These are phyloP conservation scores for Toxotes lorentzi DNA, from an alignment of 2,797 vertebrate genomes.

Conservation along the genomic window DNA sequence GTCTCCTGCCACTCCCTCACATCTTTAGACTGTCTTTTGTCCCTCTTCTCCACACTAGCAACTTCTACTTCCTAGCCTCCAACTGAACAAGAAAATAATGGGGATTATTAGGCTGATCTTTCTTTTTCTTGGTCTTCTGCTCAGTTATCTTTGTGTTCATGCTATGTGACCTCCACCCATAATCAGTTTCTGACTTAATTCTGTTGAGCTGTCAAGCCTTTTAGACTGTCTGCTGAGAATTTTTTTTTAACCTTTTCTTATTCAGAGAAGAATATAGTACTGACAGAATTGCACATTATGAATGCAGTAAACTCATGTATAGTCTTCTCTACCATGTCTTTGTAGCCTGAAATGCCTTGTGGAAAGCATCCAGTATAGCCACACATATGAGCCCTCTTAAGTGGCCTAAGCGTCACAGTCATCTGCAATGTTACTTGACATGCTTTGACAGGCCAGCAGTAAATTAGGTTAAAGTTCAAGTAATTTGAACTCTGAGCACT, in stretches of 20 bases:
- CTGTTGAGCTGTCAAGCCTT: constrained; percentile 22
- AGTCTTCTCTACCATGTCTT: neutral
- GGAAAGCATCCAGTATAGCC: neutral
- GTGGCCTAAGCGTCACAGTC: neutral
- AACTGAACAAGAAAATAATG: constrained; percentile 35
- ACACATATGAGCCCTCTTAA: neutral
- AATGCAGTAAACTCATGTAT: neutral
- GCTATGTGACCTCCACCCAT: constrained; percentile 39
- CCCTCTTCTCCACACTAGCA: constrained; percentile 18
- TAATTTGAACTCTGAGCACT: neutral
- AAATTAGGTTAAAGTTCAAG: constrained; percentile 11
- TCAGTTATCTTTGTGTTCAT: constrained; percentile 39
- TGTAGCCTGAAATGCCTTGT: constrained; percentile 1
- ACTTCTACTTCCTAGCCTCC: constrained; percentile 16
- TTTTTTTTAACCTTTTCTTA: constrained; percentile 8
- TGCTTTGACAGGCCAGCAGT: constrained; percentile 21
- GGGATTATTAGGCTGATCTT: constrained; percentile 32
- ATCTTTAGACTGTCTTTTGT: constrained; percentile 37
- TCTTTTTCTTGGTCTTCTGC: constrained; percentile 3
- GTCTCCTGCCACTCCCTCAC: constrained; percentile 29
- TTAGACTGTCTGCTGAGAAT: neutral
- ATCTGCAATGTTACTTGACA: constrained; percentile 16
- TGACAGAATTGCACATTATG: neutral
- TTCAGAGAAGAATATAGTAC: neutral
- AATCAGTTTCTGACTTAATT: constrained; percentile 7